Evolutionary conservation across 2,113 vertebrate genomes (phyloP).

Genomic region (Oncorhynchus gorbuscha): DNA sequence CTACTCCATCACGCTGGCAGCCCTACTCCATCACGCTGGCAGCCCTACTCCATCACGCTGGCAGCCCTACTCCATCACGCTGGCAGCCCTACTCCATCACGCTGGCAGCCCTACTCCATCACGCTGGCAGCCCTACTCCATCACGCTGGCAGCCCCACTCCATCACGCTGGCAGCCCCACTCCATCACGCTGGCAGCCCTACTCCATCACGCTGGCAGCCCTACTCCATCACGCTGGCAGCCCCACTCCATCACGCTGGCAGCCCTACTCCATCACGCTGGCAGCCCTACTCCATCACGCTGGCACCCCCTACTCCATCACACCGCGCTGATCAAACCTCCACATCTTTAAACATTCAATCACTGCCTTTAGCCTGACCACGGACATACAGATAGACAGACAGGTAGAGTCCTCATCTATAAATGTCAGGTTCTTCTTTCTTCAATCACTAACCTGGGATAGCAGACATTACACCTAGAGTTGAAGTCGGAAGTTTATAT

Average conservation of each 20-base stretch:
- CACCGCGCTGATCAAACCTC: conserved; percentile 36
- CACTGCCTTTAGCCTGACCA: conserved; percentile 1
- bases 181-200: background rate
- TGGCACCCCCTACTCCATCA: conserved; percentile 34
- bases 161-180: background rate
- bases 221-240: background rate
- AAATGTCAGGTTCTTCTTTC: no score
- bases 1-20: no score
- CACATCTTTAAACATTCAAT: conserved; percentile 39
- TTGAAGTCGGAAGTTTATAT: no score
- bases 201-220: no score
- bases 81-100: background rate
- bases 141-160: no score
- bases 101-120: background rate
- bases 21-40: background rate
- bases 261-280: no score
- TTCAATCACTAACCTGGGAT: conserved; percentile 17
- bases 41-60: background rate
- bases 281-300: no score
- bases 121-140: background rate
- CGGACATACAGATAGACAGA: no score
- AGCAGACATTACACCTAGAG: no score
- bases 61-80: no score
- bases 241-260: background rate
- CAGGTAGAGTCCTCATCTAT: no score